Evolutionary conservation across 2,888 invertebrate genomes (phyloP).

Genomic region (Erynnis tages): DNA sequence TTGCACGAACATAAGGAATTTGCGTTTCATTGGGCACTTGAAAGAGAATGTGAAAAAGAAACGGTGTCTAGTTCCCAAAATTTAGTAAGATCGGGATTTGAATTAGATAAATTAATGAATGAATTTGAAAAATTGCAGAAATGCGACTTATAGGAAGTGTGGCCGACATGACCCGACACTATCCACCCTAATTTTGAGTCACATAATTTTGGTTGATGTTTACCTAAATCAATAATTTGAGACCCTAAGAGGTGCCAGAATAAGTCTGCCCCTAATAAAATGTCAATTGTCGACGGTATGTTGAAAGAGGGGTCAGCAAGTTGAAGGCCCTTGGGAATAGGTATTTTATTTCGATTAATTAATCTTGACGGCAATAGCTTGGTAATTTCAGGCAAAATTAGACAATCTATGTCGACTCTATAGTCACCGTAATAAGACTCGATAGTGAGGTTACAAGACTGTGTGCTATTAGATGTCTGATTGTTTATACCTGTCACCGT

Average conservation of each 20-base stretch:
- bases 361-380: constrained; percentile 27
- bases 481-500: constrained; percentile 35
- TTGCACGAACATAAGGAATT: no score
- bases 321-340: constrained; percentile 19
- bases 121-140: not conserved
- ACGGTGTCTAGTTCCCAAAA: constrained; percentile 37
- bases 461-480: constrained; percentile 28
- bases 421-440: constrained; percentile 27
- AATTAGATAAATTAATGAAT: not conserved
- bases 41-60: constrained; percentile 21
- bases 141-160: not conserved
- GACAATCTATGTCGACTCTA: constrained; percentile 25
- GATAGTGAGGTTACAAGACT: constrained; percentile 30
- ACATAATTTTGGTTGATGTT: constrained; percentile 2
- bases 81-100: constrained; percentile 12
- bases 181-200: constrained; percentile 10
- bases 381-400: constrained; percentile 33
- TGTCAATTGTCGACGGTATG: constrained; percentile 32
- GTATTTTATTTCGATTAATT: constrained; percentile 12
- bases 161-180: not conserved
- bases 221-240: constrained; percentile 12
- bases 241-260: constrained; percentile 31
- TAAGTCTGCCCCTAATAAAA: constrained; percentile 34
- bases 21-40: no score
- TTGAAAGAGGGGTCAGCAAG: constrained; percentile 35